A percentile compares a stretch with the other conserved stretches of the same genome.
These are phyloP conservation scores for Philaethria dido DNA, from an alignment of 2,888 invertebrate genomes.

Conservation along the genomic window DNA sequence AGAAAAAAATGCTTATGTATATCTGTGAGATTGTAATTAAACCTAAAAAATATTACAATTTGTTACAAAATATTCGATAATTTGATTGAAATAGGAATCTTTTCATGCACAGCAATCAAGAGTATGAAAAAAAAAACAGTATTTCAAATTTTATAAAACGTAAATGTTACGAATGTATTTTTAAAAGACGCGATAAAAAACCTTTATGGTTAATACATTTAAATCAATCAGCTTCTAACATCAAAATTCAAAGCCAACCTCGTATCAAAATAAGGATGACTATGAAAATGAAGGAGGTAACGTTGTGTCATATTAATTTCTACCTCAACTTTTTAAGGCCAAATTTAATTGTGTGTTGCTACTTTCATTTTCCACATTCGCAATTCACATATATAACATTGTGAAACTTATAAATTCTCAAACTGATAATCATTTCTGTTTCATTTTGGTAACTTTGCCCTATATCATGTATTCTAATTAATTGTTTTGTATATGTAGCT, in stretches of 20 bases:
- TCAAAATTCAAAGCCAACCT: too few species aligned
- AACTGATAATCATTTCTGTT: background rate
- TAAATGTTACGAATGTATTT: too few species aligned
- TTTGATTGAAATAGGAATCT: background rate
- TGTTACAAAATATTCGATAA: background rate
- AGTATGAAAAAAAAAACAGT: too few species aligned
- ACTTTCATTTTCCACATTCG: background rate
- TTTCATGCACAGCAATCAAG: background rate
- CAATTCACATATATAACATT: background rate
- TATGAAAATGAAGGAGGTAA: background rate
- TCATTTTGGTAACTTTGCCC: too few species aligned
- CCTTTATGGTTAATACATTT: too few species aligned
- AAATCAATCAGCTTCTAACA: too few species aligned
- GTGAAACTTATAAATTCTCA: background rate
- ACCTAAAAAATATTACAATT: background rate
- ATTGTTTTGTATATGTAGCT: background rate
- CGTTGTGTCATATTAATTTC: conserved; percentile 17
- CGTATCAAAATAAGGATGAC: too few species aligned
- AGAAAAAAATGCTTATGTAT: background rate
- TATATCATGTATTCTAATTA: too few species aligned
- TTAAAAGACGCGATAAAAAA: too few species aligned
- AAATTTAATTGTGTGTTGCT: background rate
- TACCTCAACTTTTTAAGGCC: conserved; percentile 17
- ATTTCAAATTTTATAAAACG: too few species aligned
- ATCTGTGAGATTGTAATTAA: background rate